Evolutionary conservation across 2,113 vertebrate species (phyloP).

Genomic region (Bambusicola thoracicus): DNA sequence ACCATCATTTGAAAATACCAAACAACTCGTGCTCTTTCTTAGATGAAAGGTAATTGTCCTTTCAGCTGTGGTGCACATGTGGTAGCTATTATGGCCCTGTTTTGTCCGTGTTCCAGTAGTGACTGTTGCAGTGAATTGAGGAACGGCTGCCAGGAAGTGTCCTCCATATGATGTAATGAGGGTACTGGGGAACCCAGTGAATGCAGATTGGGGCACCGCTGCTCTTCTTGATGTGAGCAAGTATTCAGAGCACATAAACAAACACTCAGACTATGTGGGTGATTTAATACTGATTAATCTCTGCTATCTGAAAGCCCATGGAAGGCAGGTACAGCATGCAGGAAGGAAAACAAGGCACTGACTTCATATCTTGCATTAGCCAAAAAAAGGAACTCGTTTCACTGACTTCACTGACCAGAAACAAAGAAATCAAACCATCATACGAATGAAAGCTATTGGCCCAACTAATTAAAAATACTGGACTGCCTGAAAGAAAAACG

Average conservation of each 20-base stretch:
- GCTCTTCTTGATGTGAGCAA: conserved; percentile 62
- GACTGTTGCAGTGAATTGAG: conserved; percentile 66
- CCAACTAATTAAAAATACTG: background rate
- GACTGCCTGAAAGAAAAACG: background rate
- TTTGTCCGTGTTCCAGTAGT: conserved; percentile 63
- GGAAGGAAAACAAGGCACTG: conserved; percentile 39
- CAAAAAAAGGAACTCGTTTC: conserved; percentile 40
- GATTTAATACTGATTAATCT: conserved; percentile 74
- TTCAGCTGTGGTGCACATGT: conserved; percentile 70
- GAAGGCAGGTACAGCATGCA: conserved; percentile 55
- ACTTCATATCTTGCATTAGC: conserved; percentile 37
- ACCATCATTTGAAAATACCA: conserved; percentile 64
- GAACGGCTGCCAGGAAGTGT: conserved; percentile 81
- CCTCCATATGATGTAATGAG: conserved; percentile 80
- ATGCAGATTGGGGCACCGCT: conserved; percentile 75
- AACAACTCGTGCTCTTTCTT: conserved; percentile 54
- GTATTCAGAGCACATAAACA: conserved; percentile 78
- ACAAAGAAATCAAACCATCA: conserved; percentile 59
- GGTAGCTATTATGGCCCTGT: conserved; percentile 80
- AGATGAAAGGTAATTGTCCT: conserved; percentile 45
- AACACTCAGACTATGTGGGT: conserved; percentile 70
- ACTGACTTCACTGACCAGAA: conserved; percentile 55
- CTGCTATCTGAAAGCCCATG: conserved; percentile 59
- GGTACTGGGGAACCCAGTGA: conserved; percentile 63
- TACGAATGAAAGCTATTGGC: conserved; percentile 51